A percentile compares a stretch with the other conserved stretches of the same genome.
phyloP scores from a whole-genome alignment of 2,888 invertebrate species.

The Creontiades dilutus region DNA sequence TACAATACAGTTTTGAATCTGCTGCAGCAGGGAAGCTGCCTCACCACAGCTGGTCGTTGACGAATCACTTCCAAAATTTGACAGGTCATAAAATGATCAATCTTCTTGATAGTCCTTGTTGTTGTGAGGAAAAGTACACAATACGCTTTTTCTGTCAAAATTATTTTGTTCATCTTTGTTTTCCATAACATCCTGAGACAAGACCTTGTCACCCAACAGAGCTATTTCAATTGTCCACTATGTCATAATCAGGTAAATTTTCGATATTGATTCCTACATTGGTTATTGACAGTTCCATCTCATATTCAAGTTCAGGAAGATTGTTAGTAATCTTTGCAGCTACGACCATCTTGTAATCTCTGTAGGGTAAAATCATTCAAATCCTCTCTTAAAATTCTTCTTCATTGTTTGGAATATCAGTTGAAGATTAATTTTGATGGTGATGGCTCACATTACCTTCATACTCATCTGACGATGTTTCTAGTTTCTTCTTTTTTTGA shows the following conservation, averaged over 20 bases:
- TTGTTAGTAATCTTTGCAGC: conserved; percentile 28
- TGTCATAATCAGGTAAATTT: conserved; percentile 6
- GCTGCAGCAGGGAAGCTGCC: not conserved
- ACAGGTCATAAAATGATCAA: not conserved
- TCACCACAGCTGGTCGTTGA: conserved; percentile 19
- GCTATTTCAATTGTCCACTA: conserved; percentile 23
- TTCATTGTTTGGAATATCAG: conserved; percentile 43
- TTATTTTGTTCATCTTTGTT: not conserved
- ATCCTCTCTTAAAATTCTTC: conserved; percentile 29
- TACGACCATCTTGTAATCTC: conserved; percentile 23
- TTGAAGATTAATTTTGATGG: conserved; percentile 37
- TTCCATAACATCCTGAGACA: not conserved
- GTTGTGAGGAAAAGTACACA: not conserved
- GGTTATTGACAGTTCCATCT: conserved; percentile 28
- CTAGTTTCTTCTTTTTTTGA: conserved; percentile 36
- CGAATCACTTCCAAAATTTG: not conserved
- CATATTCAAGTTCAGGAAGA: conserved; percentile 7
- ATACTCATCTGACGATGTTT: conserved; percentile 33
- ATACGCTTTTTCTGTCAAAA: not conserved
- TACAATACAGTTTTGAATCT: not conserved
- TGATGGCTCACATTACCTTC: not conserved
- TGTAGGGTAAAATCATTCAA: conserved; percentile 38
- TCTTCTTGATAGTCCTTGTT: conserved; percentile 30
- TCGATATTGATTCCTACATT: conserved; percentile 3
- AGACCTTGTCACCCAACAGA: conserved; percentile 26